These are phyloP conservation scores for Parasteatoda lunata DNA, from an alignment of 2,888 invertebrate genomes.

Conservation along the genomic window DNA sequence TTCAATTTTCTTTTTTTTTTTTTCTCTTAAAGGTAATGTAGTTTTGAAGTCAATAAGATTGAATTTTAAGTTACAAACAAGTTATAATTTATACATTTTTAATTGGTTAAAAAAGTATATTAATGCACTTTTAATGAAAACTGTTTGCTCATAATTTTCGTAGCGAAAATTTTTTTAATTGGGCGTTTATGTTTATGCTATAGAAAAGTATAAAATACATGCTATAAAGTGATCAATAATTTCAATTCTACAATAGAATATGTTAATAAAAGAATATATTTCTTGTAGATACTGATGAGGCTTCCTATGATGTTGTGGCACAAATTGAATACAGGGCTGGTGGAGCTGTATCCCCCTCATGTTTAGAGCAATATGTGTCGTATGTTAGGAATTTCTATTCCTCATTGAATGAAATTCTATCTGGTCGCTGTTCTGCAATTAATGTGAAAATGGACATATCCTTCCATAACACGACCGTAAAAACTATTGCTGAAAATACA, in stretches of 20 bases:
- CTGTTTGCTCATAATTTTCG: too few species aligned
- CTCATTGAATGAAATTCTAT: slow-evolving; percentile 86
- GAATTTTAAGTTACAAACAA: too few species aligned
- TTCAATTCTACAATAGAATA: neutral
- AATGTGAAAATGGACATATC: slow-evolving; percentile 96
- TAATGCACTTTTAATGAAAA: too few species aligned
- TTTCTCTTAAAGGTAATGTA: too few species aligned
- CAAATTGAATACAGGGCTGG: slow-evolving; percentile 90
- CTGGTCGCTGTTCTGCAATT: slow-evolving; percentile 93
- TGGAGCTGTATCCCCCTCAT: slow-evolving; percentile 89
- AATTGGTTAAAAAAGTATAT: too few species aligned
- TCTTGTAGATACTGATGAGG: slow-evolving; percentile 87
- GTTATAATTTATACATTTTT: too few species aligned
- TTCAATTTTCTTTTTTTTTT: too few species aligned
- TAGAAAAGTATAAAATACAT: too few species aligned
- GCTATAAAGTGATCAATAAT: neutral
- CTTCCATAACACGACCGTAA: slow-evolving; percentile 83
- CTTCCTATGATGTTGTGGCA: slow-evolving; percentile 91
- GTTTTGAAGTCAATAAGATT: too few species aligned
- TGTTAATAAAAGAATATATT: too few species aligned
- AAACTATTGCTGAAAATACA: slow-evolving; percentile 72
- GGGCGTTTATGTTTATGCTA: too few species aligned
- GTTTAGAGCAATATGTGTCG: slow-evolving; percentile 86
- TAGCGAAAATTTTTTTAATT: too few species aligned
- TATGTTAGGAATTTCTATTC: slow-evolving; percentile 79